Percentiles rank a stretch among this genome's conserved stretches.
Conservation (phyloP, 1,140 invertebrate species). For the Trissolcus basalis region DNA sequence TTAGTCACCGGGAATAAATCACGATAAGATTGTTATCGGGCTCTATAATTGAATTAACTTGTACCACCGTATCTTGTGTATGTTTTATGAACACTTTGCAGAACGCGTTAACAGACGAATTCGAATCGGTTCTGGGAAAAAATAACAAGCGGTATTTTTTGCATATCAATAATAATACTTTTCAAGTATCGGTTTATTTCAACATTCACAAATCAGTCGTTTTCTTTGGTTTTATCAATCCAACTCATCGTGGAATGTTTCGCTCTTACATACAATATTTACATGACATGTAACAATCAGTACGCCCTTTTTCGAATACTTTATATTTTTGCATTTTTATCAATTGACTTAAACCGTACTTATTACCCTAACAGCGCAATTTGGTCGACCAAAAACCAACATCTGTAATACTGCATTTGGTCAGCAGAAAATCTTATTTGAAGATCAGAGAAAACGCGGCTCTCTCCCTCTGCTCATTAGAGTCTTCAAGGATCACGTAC, state of each 20-base stretch:
- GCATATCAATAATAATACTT: conserved; percentile 27
- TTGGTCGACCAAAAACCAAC: conserved; percentile 8
- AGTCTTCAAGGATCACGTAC: conserved; percentile 20
- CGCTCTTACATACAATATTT: conserved; percentile 37
- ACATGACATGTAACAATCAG: conserved; percentile 31
- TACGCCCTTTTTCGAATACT: conserved; percentile 30
- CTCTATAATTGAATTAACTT: conserved; percentile 56
- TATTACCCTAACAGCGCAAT: too few relatives aligned
- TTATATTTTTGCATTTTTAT: neutral
- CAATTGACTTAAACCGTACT: neutral
- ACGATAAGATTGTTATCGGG: conserved; percentile 39
- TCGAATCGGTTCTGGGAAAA: neutral
- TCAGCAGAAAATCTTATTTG: conserved; percentile 16
- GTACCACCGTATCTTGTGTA: conserved; percentile 35
- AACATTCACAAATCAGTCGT: conserved; percentile 53
- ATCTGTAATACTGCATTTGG: conserved; percentile 28
- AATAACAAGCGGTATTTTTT: conserved; percentile 1
- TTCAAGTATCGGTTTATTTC: conserved; percentile 33
- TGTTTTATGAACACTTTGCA: conserved; percentile 37
- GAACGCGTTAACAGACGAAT: neutral
- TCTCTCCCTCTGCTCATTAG: conserved; percentile 6
- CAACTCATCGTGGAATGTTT: conserved; percentile 22
- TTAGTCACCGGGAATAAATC: conserved; percentile 33
- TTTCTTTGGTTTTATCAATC: conserved; percentile 49
- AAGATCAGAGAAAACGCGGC: conserved; percentile 6